phyloP scores from a whole-genome alignment of 2,797 vertebrate genomes.

The Enteromius unitaeniatus region DNA sequence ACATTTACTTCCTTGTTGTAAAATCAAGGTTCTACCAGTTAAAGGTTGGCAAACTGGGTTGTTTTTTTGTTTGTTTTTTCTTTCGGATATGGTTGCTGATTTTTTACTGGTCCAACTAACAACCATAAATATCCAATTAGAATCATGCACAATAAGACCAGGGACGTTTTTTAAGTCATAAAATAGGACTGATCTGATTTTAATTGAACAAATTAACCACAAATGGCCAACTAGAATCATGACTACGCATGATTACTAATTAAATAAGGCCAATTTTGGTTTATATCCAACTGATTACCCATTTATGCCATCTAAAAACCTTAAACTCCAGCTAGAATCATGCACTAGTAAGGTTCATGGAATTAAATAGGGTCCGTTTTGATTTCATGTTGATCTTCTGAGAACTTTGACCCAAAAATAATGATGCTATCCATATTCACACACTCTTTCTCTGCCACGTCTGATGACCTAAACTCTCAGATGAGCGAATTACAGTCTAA shows the following conservation, averaged over 20 bases:
- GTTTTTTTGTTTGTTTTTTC: too few species aligned
- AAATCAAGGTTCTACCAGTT: background rate
- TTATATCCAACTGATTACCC: background rate
- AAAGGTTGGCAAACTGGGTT: background rate
- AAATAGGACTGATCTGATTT: background rate
- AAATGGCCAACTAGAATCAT: background rate
- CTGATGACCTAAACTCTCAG: background rate
- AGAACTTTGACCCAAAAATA: background rate
- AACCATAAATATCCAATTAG: background rate
- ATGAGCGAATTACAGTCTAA: slow-evolving; percentile 36
- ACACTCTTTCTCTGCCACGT: background rate
- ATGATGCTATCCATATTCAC: background rate
- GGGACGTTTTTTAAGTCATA: background rate
- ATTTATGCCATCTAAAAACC: background rate
- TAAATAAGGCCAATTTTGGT: background rate
- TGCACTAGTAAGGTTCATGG: background rate
- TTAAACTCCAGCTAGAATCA: background rate
- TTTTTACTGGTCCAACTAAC: background rate
- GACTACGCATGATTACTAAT: too few species aligned
- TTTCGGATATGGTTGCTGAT: background rate
- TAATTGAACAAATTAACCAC: background rate
- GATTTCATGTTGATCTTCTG: slow-evolving; percentile 9
- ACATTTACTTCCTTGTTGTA: background rate
- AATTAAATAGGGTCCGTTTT: background rate
- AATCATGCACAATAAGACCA: background rate